phyloP scores from a whole-genome alignment of 2,113 vertebrate genomes.

The Cyphomyrus discorhynchus region DNA sequence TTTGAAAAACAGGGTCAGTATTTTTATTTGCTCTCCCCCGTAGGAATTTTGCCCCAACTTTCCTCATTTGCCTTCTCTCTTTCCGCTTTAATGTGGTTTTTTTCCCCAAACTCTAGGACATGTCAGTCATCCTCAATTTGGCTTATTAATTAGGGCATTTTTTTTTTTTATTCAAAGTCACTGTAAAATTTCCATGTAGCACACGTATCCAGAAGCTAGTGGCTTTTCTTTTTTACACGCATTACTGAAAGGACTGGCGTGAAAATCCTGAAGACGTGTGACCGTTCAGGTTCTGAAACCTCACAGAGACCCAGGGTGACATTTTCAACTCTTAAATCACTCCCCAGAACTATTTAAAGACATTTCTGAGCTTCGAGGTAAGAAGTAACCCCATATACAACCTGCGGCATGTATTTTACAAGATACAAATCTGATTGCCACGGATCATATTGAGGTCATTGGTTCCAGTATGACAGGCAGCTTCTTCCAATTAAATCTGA shows the following conservation, averaged over 20 bases:
- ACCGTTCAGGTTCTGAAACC: background rate
- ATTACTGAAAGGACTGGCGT: background rate
- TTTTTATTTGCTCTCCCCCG: background rate
- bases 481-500: background rate
- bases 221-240: background rate
- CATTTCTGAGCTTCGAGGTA: background rate
- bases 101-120: background rate
- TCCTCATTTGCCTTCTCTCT: background rate
- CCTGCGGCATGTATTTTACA: background rate
- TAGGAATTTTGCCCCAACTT: background rate
- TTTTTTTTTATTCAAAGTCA: background rate
- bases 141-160: background rate
- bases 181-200: background rate
- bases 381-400: background rate
- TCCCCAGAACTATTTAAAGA: background rate
- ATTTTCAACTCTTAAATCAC: background rate
- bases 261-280: background rate
- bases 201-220: background rate
- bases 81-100: background rate
- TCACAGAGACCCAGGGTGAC: background rate
- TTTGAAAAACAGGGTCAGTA: background rate
- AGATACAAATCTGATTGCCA: conserved; percentile 10
- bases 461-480: background rate
- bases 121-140: background rate
- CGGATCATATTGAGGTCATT: background rate